phyloP scores from a whole-genome alignment of 2,888 invertebrate species.

The Nudaria mundana region DNA sequence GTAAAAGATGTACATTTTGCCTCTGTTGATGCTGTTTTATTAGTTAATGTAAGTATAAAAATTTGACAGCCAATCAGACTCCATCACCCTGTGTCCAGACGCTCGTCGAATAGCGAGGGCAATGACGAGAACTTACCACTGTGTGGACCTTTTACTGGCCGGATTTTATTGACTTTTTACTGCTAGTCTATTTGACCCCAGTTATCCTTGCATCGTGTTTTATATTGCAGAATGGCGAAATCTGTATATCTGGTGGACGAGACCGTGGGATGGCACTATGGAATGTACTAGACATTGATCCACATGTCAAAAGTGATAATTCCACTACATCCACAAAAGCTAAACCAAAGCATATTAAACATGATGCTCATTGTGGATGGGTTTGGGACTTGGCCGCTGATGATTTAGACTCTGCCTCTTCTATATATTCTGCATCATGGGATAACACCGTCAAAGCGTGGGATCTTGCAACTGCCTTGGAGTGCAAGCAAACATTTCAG shows the following conservation, averaged over 20 bases:
- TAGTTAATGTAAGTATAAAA: slow-evolving; percentile 74
- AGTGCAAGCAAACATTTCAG: slow-evolving; percentile 71
- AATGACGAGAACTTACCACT: not conserved
- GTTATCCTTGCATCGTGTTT: no score
- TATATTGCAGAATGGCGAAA: slow-evolving; percentile 61
- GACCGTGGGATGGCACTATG: slow-evolving; percentile 80
- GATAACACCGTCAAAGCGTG: slow-evolving; percentile 82
- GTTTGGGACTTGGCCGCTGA: slow-evolving; percentile 82
- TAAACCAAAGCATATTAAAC: slow-evolving; percentile 54
- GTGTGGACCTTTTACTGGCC: not conserved
- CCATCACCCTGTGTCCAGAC: no score
- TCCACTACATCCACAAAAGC: slow-evolving; percentile 43
- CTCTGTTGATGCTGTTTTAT: slow-evolving; percentile 80
- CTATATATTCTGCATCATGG: slow-evolving; percentile 83
- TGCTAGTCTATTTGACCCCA: no score
- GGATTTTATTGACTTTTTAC: not conserved
- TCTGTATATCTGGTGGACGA: slow-evolving; percentile 81
- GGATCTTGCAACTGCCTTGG: slow-evolving; percentile 68
- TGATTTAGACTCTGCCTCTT: slow-evolving; percentile 55
- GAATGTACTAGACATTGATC: slow-evolving; percentile 61
- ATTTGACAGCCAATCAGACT: no score
- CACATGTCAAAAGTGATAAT: slow-evolving; percentile 43
- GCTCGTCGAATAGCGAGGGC: not conserved
- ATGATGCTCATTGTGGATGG: slow-evolving; percentile 83
- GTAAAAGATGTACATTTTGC: slow-evolving; percentile 79